Conservation (phyloP, 2,113 vertebrate genomes). For the Lophotis ruficrista region DNA sequence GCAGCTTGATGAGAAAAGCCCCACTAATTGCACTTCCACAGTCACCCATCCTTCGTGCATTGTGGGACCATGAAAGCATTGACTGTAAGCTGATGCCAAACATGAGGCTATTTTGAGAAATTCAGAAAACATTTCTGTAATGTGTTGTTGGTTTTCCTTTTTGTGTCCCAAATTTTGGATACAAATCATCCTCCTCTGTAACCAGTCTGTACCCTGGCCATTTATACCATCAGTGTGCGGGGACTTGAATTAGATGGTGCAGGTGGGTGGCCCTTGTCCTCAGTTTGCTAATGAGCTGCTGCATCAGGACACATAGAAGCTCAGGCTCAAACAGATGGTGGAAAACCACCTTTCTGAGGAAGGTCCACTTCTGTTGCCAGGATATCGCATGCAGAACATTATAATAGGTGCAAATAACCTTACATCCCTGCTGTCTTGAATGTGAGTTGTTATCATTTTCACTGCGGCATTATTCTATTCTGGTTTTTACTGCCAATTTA, state of each 20-base stretch:
- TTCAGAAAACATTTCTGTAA: not conserved
- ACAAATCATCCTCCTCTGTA: not conserved
- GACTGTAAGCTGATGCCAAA: not conserved
- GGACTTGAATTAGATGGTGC: not conserved
- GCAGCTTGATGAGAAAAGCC: not conserved
- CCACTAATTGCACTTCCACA: not conserved
- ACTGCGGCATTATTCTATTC: not conserved
- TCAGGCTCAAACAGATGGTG: not conserved
- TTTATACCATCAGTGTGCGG: rapidly evolving
- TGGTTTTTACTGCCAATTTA: not conserved
- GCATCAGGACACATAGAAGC: not conserved
- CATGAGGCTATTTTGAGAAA: not conserved
- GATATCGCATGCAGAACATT: not conserved
- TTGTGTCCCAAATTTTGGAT: not conserved
- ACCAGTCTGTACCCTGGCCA: not conserved
- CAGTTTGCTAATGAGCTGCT: rapidly evolving
- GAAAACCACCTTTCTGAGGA: not conserved
- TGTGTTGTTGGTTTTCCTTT: not conserved
- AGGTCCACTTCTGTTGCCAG: not conserved
- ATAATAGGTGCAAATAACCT: not conserved
- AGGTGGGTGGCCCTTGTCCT: rapidly evolving
- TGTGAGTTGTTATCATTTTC: not conserved
- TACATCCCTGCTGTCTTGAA: not conserved
- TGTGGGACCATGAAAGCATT: not conserved
- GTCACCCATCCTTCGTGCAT: rapidly evolving